phyloP scores from a whole-genome alignment of 1,140 invertebrate genomes.

The Drosophila kikkawai region DNA sequence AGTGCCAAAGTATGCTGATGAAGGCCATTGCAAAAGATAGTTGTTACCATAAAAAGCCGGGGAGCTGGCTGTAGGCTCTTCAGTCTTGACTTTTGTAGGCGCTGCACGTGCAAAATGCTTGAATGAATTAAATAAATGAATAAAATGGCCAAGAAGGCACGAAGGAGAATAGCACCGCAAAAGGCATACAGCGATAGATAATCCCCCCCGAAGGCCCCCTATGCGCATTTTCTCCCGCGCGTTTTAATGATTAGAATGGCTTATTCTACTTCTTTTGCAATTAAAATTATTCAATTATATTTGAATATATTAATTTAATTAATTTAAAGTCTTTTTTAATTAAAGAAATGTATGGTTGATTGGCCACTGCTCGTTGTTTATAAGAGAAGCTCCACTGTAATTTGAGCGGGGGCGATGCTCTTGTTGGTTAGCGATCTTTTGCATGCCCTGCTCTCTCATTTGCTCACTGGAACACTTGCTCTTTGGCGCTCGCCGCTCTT shows the following conservation, averaged over 20 bases:
- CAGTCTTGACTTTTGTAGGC: conserved; percentile 53
- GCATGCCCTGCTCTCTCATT: conserved; percentile 22
- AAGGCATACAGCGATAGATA: conserved; percentile 15
- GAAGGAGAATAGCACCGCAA: conserved; percentile 11
- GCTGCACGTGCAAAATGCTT: conserved; percentile 65
- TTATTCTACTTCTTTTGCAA: neutral
- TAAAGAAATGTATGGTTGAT: neutral
- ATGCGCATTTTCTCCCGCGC: conserved; percentile 33
- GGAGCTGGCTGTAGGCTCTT: neutral
- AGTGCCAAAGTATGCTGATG: conserved; percentile 66
- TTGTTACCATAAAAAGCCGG: conserved; percentile 12
- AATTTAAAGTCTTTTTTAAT: neutral
- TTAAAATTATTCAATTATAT: no score
- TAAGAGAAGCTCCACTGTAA: neutral
- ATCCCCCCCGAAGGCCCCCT: conserved; percentile 5
- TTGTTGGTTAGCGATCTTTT: conserved; percentile 6
- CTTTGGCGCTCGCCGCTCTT: neutral
- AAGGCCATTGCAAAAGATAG: conserved; percentile 69
- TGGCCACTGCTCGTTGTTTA: neutral
- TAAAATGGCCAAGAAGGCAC: conserved; percentile 18
- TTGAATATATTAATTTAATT: no score
- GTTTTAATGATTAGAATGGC: conserved; percentile 49
- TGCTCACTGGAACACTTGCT: conserved; percentile 11
- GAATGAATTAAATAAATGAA: conserved; percentile 32
- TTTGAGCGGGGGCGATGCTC: conserved; percentile 44